Conservation (phyloP, 2,797 vertebrate species). For the Dryobates pubescens region DNA sequence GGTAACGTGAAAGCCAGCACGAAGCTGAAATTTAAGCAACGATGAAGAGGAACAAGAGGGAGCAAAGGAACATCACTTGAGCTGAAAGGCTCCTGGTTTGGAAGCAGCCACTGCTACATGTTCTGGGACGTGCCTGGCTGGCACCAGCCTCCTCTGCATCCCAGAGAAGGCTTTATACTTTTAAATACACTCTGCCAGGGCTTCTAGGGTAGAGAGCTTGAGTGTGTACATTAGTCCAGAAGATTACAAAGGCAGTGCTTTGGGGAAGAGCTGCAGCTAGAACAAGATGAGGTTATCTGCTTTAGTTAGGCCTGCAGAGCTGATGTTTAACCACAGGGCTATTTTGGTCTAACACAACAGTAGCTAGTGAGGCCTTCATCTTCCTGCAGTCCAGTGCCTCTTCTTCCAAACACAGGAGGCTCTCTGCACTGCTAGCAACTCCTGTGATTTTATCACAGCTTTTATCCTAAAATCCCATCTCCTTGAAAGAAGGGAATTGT, state of each 20-base stretch:
- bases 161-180: background rate
- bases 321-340: conserved; percentile 21
- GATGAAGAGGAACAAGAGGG: background rate
- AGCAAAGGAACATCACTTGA: background rate
- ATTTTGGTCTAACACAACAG: conserved; percentile 33
- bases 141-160: background rate
- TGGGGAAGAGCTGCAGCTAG: background rate
- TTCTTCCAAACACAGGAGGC: background rate
- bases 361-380: conserved; percentile 26
- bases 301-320: background rate
- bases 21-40: background rate
- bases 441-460: conserved; percentile 28
- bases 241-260: background rate
- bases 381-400: background rate
- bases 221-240: background rate
- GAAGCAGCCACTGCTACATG: background rate
- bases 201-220: background rate
- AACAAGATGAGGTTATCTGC: conserved; percentile 15
- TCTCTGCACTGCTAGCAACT: background rate
- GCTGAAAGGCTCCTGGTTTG: background rate
- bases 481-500: conserved; percentile 4
- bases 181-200: background rate
- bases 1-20: conserved; percentile 8
- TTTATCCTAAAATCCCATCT: conserved; percentile 24
- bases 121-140: conserved; percentile 2